These are phyloP conservation scores for Tragelaphus buxtoni DNA, from an alignment of 2,113 vertebrate species.

Conservation along the genomic window DNA sequence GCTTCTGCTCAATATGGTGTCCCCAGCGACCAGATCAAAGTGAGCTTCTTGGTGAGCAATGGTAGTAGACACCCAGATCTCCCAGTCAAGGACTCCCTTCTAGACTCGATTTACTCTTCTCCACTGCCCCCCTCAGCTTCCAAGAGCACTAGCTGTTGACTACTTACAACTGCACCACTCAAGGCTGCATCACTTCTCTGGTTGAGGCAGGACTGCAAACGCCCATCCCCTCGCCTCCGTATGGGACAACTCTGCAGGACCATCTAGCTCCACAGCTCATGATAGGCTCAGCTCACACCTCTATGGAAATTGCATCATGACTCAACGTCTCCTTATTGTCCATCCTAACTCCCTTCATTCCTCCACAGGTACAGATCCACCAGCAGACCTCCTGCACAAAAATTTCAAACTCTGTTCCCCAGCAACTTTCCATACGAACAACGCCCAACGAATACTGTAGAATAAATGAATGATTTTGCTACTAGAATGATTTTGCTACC, in stretches of 20 bases:
- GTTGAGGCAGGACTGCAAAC: neutral
- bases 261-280: too few relatives aligned
- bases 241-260: neutral
- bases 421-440: neutral
- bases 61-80: neutral
- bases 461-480: neutral
- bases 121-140: neutral
- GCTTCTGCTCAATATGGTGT: neutral
- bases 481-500: neutral
- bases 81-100: neutral
- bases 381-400: neutral
- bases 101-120: neutral
- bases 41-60: neutral
- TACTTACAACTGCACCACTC: neutral
- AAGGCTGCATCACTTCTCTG: neutral
- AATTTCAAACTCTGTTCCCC: neutral
- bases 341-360: neutral
- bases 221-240: neutral
- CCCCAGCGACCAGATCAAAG: neutral
- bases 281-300: fast-evolving
- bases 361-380: neutral
- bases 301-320: neutral
- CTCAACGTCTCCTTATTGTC: neutral
- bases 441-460: neutral
- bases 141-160: neutral